phyloP scores from a whole-genome alignment of 2,888 invertebrate species.

The Eristalis intricaria region DNA sequence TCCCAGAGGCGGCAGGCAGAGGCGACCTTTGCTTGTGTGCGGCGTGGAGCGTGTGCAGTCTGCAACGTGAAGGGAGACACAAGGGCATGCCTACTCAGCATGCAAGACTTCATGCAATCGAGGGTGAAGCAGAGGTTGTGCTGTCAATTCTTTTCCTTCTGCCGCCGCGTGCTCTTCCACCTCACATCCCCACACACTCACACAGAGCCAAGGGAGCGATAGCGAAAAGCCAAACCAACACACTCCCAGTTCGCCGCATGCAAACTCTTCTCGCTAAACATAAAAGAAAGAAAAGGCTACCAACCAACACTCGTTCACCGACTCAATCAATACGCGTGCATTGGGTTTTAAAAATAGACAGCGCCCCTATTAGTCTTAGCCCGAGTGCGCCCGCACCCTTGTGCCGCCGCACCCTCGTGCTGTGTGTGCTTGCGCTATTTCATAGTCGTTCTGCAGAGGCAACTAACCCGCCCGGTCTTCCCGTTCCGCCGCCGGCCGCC shows the following conservation, averaged over 20 bases:
- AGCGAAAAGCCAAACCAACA: slow-evolving; percentile 29
- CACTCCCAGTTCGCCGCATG: slow-evolving; percentile 22
- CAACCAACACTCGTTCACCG: slow-evolving; percentile 42
- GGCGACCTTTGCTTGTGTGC: neutral
- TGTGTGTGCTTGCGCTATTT: neutral
- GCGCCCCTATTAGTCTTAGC: slow-evolving; percentile 65
- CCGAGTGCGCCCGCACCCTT: slow-evolving; percentile 54
- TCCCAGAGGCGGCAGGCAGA: no score
- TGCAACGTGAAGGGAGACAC: neutral
- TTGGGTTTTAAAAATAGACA: slow-evolving; percentile 69
- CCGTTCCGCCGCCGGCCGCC: neutral
- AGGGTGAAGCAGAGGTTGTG: slow-evolving; percentile 38
- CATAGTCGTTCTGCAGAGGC: slow-evolving; percentile 11
- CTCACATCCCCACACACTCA: neutral
- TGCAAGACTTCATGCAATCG: slow-evolving; percentile 41
- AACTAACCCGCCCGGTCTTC: neutral
- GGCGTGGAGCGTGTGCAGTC: neutral
- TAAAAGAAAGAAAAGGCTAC: slow-evolving; percentile 23
- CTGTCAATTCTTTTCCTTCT: neutral
- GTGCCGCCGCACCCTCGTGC: slow-evolving; percentile 32
- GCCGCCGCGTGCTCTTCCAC: slow-evolving; percentile 7
- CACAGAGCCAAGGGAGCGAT: neutral
- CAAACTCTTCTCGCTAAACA: slow-evolving; percentile 42
- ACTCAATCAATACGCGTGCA: slow-evolving; percentile 68
- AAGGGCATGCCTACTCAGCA: slow-evolving; percentile 28